Percentiles rank a stretch among this genome's conserved stretches.
phyloP scores from a whole-genome alignment of 2,797 vertebrate genomes.

The Tokudaia tokunoshimensis region DNA sequence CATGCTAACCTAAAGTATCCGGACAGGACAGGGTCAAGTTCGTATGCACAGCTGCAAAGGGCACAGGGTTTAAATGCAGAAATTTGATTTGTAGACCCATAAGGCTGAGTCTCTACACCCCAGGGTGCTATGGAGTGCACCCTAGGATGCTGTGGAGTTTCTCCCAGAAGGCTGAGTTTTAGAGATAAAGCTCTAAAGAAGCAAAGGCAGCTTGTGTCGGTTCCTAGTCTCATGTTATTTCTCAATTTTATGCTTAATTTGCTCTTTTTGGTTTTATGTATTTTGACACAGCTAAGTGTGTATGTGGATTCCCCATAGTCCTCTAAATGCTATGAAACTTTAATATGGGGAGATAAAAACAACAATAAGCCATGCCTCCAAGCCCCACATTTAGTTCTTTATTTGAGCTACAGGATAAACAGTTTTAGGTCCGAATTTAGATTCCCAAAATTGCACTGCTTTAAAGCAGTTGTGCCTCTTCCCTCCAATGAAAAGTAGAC shows the following conservation, averaged over 20 bases:
- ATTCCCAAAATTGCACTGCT: slow-evolving; percentile 20
- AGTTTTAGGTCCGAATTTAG: slow-evolving; percentile 48
- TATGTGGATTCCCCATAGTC: slow-evolving; percentile 76
- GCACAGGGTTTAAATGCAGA: neutral
- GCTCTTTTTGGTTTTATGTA: slow-evolving; percentile 81
- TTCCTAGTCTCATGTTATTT: slow-evolving; percentile 67
- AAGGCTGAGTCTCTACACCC: slow-evolving; percentile 19
- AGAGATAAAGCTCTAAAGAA: slow-evolving; percentile 57
- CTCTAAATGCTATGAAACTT: slow-evolving; percentile 83
- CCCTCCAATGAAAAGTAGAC: neutral
- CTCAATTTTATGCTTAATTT: slow-evolving; percentile 83
- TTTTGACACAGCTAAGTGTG: slow-evolving; percentile 78
- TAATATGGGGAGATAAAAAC: slow-evolving; percentile 80
- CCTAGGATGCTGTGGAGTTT: slow-evolving; percentile 18
- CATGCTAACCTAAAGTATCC: neutral
- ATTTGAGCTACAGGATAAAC: slow-evolving; percentile 50
- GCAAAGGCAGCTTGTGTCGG: slow-evolving; percentile 44
- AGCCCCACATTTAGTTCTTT: slow-evolving; percentile 72
- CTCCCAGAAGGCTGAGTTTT: slow-evolving; percentile 65
- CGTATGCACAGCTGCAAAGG: neutral
- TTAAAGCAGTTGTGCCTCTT: neutral
- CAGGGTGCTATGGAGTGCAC: neutral
- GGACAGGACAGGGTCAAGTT: slow-evolving; percentile 22
- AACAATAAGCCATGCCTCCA: slow-evolving; percentile 75
- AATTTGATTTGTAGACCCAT: slow-evolving; percentile 18